phyloP scores from a whole-genome alignment of 2,113 vertebrate genomes.

The Amphilophus citrinellus region DNA sequence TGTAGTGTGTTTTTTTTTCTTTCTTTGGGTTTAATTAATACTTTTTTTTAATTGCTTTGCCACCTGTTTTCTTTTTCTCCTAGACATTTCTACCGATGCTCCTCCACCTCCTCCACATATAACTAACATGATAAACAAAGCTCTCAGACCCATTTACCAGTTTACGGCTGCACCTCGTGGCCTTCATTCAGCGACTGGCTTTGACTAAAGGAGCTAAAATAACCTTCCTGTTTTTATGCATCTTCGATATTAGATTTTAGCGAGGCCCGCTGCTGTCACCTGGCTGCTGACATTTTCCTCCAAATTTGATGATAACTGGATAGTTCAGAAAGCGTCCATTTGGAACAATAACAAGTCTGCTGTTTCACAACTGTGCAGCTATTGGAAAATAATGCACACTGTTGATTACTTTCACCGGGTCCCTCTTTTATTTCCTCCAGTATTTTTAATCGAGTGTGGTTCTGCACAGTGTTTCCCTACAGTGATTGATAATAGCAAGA shows the following conservation, averaged over 20 bases:
- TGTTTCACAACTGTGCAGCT: not conserved
- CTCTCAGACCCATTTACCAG: not conserved
- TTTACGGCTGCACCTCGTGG: not conserved
- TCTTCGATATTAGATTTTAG: not conserved
- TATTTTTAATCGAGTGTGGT: not conserved
- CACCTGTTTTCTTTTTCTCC: not conserved
- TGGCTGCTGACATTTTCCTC: not conserved
- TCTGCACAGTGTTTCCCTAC: conserved; percentile 23
- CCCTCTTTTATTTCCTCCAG: not conserved
- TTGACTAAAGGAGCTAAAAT: conserved; percentile 1
- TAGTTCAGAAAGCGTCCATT: not conserved
- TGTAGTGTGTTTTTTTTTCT: rapidly evolving
- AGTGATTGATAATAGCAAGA: conserved; percentile 35
- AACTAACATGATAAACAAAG: not conserved
- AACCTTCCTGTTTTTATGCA: not conserved
- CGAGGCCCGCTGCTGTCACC: not conserved
- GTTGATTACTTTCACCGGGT: not conserved
- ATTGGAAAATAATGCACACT: rapidly evolving
- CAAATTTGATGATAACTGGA: not conserved
- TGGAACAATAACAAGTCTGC: not conserved
- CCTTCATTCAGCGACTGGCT: not conserved
- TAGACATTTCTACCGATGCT: no score
- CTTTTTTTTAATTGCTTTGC: rapidly evolving
- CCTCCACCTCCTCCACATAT: no score
- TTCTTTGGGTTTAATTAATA: no score